Conservation (phyloP, 53 echinoderm and acorn worm species). For the Henricia sp. region DNA sequence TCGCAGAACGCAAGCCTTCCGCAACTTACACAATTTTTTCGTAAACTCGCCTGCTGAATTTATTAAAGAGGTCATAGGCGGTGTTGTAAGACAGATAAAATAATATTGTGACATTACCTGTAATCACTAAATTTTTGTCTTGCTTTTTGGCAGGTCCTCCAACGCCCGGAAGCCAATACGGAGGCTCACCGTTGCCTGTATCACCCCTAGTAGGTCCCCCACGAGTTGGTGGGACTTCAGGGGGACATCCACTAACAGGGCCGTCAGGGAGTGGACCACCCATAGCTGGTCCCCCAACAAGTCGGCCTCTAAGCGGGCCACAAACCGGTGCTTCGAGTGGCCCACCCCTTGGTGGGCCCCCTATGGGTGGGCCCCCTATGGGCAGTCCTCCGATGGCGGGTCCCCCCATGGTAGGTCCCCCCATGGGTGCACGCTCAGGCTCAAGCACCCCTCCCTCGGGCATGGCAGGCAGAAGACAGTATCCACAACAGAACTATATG, state of each 20-base stretch:
- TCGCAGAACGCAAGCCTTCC: no score
- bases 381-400: constrained; percentile 17
- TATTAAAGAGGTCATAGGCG: no score
- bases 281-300: not conserved
- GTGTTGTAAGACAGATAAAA: no score
- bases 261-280: constrained; percentile 17
- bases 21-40: no score
- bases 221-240: not conserved
- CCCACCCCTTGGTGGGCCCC: constrained; percentile 8
- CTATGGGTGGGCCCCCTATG: constrained; percentile 47
- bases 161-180: constrained; percentile 28
- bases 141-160: constrained; percentile 23
- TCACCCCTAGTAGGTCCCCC: constrained; percentile 20
- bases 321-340: no score
- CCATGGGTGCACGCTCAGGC: constrained; percentile 9
- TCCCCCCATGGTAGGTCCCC: constrained; percentile 59
- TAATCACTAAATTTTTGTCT: no score
- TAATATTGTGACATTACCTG: no score
- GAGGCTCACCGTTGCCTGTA: constrained; percentile 31
- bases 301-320: constrained; percentile 17
- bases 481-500: constrained; percentile 79
- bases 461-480: constrained; percentile 79
- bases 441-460: not conserved
- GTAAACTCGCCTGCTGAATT: no score
- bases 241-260: not conserved